phyloP scores from a whole-genome alignment of 1,140 invertebrate species.

The Lepidurus arcticus region DNA sequence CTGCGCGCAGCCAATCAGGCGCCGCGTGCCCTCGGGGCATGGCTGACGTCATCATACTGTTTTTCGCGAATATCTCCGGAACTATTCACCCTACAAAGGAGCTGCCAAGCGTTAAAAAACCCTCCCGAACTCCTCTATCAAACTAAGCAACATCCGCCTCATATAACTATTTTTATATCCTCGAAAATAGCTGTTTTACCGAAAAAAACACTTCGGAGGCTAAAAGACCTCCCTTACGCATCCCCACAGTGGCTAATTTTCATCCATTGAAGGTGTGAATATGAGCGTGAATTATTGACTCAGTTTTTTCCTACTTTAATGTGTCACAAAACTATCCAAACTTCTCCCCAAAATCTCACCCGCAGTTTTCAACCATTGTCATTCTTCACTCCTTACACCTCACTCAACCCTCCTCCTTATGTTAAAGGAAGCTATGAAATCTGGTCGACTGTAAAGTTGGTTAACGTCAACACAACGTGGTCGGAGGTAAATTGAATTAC shows the following conservation, averaged over 20 bases:
- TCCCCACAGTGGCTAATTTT: not conserved
- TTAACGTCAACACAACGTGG: constrained; percentile 21
- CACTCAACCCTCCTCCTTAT: not conserved
- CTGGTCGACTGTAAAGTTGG: constrained; percentile 18
- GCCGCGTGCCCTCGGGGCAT: too few species aligned
- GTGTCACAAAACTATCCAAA: not conserved
- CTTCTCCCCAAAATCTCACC: not conserved
- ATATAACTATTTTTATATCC: too few species aligned
- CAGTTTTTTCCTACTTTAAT: not conserved
- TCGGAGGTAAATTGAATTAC: constrained; percentile 19
- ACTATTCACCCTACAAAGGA: too few species aligned
- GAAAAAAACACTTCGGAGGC: not conserved
- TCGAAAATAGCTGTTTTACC: not conserved
- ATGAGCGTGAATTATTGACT: not conserved
- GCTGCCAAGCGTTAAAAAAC: too few species aligned
- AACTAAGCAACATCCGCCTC: too few species aligned
- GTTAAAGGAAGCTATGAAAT: not conserved
- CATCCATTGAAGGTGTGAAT: not conserved
- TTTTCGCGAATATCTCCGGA: too few species aligned
- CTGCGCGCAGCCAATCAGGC: not conserved
- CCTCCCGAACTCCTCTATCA: too few species aligned
- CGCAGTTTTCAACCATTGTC: not conserved
- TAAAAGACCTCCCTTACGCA: not conserved
- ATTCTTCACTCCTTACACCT: not conserved
- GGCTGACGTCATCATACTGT: too few species aligned